Evolutionary conservation across 2,113 vertebrate species (phyloP), one percentile per base, ranked within the genome.

Genomic region (Cyphomyrus plagiostoma): DNA sequence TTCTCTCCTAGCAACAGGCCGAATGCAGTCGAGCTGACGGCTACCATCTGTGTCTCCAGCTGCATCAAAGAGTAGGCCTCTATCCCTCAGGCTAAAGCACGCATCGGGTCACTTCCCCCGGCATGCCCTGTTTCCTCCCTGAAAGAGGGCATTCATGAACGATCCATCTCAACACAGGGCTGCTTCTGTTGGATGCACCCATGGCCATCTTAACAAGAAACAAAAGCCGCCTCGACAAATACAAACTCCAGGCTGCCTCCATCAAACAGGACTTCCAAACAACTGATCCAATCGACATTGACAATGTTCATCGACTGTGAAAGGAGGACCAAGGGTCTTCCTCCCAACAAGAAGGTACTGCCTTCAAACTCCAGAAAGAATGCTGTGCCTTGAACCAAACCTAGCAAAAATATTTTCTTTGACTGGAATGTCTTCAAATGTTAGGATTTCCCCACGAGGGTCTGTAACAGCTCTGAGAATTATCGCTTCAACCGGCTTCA

Each of bases 1-100:
- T 58, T 46, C n/a, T 90, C 90, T 89, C 88, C 53, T 89, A 90
- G 88, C 90, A 89, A 90, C 90, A 70, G 48, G 53, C 83, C 35
- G 6, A 39, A 21, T 74, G 48, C 45, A 74, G 45, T 15, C 88
- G 49, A 52, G 87, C 23, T 74, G 89, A 90, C 70, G 15, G 46
- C 46, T 49, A 17, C 90, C 82, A 50, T 74, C 80, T 90, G 90
- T 26, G 53, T 58, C 13, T 53, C n/a, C 39, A 48, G 23, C 53
- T 46, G 87, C 50, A 48, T 85, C 13, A 90, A 77, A 42, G 80
- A 48, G 89, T 42, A 62, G 21, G 21, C 15, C 80, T 15, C 50
- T 89, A 58, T 7, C 77, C 89, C 89, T 48, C 30, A 46, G 80
- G 89, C 77, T n/a, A 48, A 30, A 85, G 39, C 35, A 52, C 8